Conservation (phyloP, 2,888 invertebrate species). For the Halictus ligatus region DNA sequence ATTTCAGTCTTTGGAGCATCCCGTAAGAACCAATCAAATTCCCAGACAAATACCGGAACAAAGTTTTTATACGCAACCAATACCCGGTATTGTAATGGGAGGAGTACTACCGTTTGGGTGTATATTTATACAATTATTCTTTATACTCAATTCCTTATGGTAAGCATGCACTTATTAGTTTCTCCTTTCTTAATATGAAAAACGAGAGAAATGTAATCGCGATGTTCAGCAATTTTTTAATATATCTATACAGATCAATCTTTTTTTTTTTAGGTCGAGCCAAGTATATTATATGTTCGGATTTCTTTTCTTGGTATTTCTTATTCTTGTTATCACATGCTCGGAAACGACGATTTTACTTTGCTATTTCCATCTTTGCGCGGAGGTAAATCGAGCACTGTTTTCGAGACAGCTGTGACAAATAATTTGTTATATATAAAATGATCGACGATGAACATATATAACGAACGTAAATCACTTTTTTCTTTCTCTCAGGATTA, state of each 20-base stretch:
- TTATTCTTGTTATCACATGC: constrained; percentile 98
- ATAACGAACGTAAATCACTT: constrained; percentile 18
- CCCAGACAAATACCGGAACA: constrained; percentile 99
- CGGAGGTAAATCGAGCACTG: constrained; percentile 88
- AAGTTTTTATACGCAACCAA: constrained; percentile 97
- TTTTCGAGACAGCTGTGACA: neutral
- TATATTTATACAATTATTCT: constrained; percentile 99
- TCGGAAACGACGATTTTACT: constrained; percentile 99
- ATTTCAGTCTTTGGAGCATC: constrained; percentile 95
- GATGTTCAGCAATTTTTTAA: constrained; percentile 2
- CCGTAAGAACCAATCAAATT: constrained; percentile 99
- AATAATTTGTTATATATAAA: neutral
- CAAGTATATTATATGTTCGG: constrained; percentile 99
- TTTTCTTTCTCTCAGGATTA: constrained; percentile 90
- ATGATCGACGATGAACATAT: too few relatives aligned
- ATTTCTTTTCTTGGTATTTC: constrained; percentile 98
- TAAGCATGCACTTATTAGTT: constrained; percentile 83
- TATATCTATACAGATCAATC: neutral
- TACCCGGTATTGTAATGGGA: constrained; percentile 99
- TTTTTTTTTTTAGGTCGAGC: constrained; percentile 86
- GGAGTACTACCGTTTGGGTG: constrained; percentile 99
- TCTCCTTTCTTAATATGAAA: neutral
- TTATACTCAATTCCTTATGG: constrained; percentile 99
- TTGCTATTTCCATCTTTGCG: constrained; percentile 99
- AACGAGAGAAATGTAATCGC: neutral